Percentiles rank a stretch among this genome's conserved stretches.
These are phyloP conservation scores for Pogonomyrmex barbatus DNA, from an alignment of 1,140 invertebrate species.

Conservation along the genomic window DNA sequence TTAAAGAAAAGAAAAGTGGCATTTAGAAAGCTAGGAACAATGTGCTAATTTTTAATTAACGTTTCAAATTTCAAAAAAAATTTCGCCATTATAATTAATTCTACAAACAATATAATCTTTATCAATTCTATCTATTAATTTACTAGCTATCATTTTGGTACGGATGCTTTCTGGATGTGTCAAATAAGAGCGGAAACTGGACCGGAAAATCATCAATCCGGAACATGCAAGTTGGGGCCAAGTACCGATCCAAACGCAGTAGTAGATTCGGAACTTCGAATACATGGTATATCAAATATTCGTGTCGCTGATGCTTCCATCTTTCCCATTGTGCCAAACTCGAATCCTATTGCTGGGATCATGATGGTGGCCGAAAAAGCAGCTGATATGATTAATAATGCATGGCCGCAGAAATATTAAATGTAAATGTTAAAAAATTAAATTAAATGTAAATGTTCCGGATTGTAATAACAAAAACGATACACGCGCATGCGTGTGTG, in stretches of 20 bases:
- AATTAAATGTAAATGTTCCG: slow-evolving; percentile 37
- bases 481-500: no score
- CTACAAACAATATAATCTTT: no score
- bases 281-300: slow-evolving; percentile 84
- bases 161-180: slow-evolving; percentile 87
- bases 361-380: slow-evolving; percentile 88
- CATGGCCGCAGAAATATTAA: slow-evolving; percentile 75
- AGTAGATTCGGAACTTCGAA: slow-evolving; percentile 85
- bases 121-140: not conserved
- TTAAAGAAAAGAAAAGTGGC: no score
- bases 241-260: slow-evolving; percentile 83
- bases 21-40: no score
- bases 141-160: slow-evolving; percentile 81
- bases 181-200: slow-evolving; percentile 82
- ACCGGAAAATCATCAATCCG: slow-evolving; percentile 86
- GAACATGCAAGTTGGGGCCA: slow-evolving; percentile 87
- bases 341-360: slow-evolving; percentile 85
- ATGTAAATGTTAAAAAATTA: no score
- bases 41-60: not conserved
- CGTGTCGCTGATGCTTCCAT: slow-evolving; percentile 88
- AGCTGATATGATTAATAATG: slow-evolving; percentile 85
- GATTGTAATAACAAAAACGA: slow-evolving; percentile 2
- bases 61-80: not conserved
- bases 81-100: not conserved
- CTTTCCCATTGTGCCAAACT: slow-evolving; percentile 86